Evolutionary conservation across 2,888 invertebrate genomes (phyloP), one percentile per base, ranked within the genome.

Genomic region (Nysson spinosus): DNA sequence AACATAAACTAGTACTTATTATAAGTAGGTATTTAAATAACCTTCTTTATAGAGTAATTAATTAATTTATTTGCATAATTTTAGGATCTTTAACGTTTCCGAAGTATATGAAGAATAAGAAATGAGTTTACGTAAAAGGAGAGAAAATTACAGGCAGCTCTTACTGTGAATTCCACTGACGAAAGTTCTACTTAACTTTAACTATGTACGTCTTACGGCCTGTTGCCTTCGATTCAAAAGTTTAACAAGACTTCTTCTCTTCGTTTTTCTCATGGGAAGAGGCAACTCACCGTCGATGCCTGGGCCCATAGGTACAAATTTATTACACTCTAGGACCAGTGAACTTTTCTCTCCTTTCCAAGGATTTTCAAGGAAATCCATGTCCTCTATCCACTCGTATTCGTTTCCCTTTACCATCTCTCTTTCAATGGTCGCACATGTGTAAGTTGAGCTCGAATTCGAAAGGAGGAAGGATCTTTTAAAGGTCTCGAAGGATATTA

Each of bases 181-280:
- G 62, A 69, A 80, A 80, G 72, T 77, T 74, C 39, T 26, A 54
- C 57, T 50, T 57, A 56, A 70, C 72, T 75, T 64, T 42, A 49
- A 32, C 46, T 37, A 32, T 34, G 40, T 12, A 51, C 51, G 50
- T 51, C 40, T 40, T 37, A 28, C 42, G 55, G 34, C 35, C 47
- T 49, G 55, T 35, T 24, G 30, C 17, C 9, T 19, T 28, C 32
- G 47, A 47, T 34, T 16, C 43, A 28, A 19, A 35, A 28, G 37
- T 28, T 11, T 16, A 49, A 14, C 47, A 51, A 66, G 37, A 44
- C 47, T 32, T 20, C n/a, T 35, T 52, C 43, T 37, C 51, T 52
- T 52, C 37, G 2, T 55, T 44, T 52, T 30, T 26, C 47, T 14
- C 40, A 17, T 32, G 46, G 40, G 50, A 32, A 44, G 37, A 20